Evolutionary conservation across 2,888 invertebrate genomes (phyloP).

Genomic region (Deilephila elpenor): DNA sequence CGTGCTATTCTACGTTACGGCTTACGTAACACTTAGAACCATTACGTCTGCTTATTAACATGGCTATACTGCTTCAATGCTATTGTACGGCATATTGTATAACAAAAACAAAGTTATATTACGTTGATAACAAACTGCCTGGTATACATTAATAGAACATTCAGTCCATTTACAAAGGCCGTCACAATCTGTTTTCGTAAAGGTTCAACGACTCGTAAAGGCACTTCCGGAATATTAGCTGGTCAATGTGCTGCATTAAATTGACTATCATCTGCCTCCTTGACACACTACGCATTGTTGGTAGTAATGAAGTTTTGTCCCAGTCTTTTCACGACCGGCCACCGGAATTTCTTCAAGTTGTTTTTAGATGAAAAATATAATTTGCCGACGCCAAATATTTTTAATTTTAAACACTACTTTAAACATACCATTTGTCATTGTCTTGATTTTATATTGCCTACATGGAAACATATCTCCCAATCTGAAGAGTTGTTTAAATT

Average conservation of each 20-base stretch:
- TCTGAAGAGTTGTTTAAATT: no score
- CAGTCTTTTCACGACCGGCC: neutral
- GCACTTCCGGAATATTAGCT: conserved; percentile 25
- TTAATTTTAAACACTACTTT: no score
- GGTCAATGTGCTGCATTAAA: conserved; percentile 23
- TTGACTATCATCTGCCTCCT: conserved; percentile 1
- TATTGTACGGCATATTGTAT: no score
- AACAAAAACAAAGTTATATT: no score
- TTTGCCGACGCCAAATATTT: no score
- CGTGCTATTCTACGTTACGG: no score
- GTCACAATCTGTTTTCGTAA: conserved; percentile 14
- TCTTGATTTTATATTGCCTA: no score
- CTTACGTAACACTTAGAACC: no score
- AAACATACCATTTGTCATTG: no score
- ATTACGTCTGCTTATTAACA: no score
- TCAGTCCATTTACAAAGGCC: neutral
- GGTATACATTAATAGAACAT: neutral
- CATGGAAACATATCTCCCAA: no score
- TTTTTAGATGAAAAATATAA: neutral
- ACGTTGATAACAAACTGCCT: neutral
- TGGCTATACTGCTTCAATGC: no score
- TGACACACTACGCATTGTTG: neutral
- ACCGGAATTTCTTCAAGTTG: neutral
- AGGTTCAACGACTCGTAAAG: conserved; percentile 22
- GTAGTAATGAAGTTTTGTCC: neutral